Conservation (phyloP, 2,888 invertebrate species). For the Zaprionus obscuricornis region DNA sequence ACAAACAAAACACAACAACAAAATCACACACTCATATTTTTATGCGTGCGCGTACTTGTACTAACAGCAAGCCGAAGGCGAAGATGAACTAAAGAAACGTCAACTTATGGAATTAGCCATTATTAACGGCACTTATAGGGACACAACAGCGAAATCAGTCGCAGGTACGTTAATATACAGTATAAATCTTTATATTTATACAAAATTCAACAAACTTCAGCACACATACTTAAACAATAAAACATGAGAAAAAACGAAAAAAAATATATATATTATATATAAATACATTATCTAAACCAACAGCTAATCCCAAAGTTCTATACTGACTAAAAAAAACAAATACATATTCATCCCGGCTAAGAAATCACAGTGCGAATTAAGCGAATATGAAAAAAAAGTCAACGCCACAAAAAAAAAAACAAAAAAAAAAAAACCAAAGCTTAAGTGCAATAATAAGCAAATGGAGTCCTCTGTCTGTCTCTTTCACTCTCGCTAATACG, state of each 20-base stretch:
- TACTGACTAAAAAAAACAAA: constrained; percentile 40
- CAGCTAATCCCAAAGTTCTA: constrained; percentile 55
- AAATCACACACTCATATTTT: constrained; percentile 40
- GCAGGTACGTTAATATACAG: constrained; percentile 87
- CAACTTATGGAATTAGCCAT: constrained; percentile 99
- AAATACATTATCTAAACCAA: constrained; percentile 37
- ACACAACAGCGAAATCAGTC: constrained; percentile 94
- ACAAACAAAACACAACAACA: constrained; percentile 44
- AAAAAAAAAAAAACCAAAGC: constrained; percentile 13
- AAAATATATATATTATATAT: constrained; percentile 9
- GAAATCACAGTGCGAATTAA: not conserved
- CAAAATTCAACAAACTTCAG: constrained; percentile 27
- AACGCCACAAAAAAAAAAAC: not conserved
- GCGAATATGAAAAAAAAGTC: not conserved
- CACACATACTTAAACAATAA: constrained; percentile 14
- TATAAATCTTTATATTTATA: constrained; percentile 17
- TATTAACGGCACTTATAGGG: constrained; percentile 99
- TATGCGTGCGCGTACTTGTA: constrained; percentile 60
- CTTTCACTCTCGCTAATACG: too few relatives aligned
- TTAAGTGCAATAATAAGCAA: too few relatives aligned
- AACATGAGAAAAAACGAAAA: constrained; percentile 9
- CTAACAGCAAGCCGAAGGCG: constrained; percentile 97
- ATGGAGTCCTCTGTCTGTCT: constrained; percentile 11
- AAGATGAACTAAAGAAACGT: constrained; percentile 99
- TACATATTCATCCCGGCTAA: too few relatives aligned